phyloP scores from a whole-genome alignment of 2,113 vertebrate genomes.

The Enhydra lutris region DNA sequence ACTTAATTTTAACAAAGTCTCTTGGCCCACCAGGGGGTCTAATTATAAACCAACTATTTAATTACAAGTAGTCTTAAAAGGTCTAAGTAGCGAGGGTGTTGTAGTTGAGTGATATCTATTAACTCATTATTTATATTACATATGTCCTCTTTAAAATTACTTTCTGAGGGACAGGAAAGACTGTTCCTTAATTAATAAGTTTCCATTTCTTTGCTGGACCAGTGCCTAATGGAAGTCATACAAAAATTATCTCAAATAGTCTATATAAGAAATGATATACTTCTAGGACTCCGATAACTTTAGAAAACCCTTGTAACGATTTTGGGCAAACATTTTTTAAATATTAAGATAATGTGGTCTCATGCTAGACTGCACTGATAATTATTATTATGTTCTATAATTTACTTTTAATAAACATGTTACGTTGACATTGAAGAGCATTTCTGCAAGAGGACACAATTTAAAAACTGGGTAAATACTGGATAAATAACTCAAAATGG shows the following conservation, averaged over 20 bases:
- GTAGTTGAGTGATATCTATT: not conserved
- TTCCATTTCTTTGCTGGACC: not conserved
- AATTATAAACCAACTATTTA: not conserved
- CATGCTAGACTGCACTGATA: not conserved
- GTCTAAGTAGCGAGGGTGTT: not conserved
- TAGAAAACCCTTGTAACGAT: not conserved
- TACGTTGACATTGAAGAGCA: not conserved
- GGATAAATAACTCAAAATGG: not conserved
- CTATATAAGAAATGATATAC: not conserved
- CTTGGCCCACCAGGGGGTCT: not conserved
- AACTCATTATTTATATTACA: not conserved
- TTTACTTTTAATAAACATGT: not conserved
- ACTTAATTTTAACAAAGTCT: not conserved
- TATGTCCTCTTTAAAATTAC: conserved; percentile 2
- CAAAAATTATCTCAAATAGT: conserved; percentile 22
- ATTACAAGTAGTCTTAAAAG: not conserved
- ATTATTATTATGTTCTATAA: conserved; percentile 6
- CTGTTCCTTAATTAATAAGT: not conserved
- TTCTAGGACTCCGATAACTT: not conserved
- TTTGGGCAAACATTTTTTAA: not conserved
- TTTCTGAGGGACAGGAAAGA: conserved; percentile 21
- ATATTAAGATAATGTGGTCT: not conserved
- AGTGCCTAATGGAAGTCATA: not conserved
- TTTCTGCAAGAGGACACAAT: not conserved
- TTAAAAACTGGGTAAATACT: not conserved